Conservation (phyloP, 1,140 invertebrate species). For the Saccostrea echinata region DNA sequence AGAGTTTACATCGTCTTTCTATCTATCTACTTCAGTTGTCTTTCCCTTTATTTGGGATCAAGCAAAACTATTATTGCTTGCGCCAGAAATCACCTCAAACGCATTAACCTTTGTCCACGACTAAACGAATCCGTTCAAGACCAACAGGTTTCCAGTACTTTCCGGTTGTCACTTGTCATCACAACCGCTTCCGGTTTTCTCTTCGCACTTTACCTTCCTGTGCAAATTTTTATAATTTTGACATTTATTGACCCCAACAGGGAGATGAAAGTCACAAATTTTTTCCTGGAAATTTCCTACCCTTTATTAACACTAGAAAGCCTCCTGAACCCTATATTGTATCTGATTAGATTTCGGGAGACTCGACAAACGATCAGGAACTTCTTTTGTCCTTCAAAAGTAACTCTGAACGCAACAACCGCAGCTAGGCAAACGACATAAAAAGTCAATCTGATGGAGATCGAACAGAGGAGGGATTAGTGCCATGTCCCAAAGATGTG, state of each 20-base stretch:
- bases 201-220: neutral
- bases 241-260: neutral
- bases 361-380: neutral
- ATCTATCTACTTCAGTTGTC: constrained; percentile 3
- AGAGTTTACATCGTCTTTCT: neutral
- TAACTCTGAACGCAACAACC: too few species aligned
- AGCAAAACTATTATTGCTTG: constrained; percentile 4
- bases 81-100: neutral
- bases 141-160: neutral
- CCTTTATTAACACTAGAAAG: constrained; percentile 9
- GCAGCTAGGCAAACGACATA: too few species aligned
- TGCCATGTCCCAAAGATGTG: too few species aligned
- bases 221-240: constrained; percentile 1
- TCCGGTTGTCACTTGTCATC: neutral
- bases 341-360: neutral
- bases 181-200: constrained; percentile 9
- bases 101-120: neutral
- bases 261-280: neutral
- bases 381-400: neutral
- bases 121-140: neutral
- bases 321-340: neutral
- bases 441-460: too few species aligned
- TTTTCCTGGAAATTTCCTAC: constrained; percentile 13
- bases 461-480: too few species aligned
- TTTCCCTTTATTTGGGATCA: neutral